Evolutionary conservation across 1,140 invertebrate genomes (phyloP), one percentile per base, ranked within the genome.

Genomic region (Danaus melanippus): DNA sequence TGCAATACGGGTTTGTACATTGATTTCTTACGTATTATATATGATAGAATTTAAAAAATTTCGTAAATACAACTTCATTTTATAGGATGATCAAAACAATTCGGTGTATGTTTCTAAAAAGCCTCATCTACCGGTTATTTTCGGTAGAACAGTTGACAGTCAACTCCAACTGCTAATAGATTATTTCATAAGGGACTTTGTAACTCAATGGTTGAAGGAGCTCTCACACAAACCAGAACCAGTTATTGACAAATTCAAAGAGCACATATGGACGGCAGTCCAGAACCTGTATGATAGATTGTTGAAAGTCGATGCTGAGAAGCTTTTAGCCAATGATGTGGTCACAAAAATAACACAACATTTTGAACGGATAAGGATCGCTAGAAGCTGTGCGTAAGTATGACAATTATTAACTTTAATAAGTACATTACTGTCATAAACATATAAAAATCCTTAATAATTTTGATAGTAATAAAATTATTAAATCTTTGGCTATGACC

Each of bases 81-180:
- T 75, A 42, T 52, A 86, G 81, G 81, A 86, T 59, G 81, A 84
- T 21, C 66, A 79, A 66, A 72, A 55, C 42, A 83, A 69, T 42
- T 81, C 79, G 80, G 70, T 75, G 39, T 65, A 69, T 51, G 40
- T 70, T 12, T 62, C 64, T 42, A 85, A 84, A 65, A 86, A 84
- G 56, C 66, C 86, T 46, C 89, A 92, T 77, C 89, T 93, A 69
- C 92, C 92, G 32, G 79, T 93, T 12, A 90, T 95, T 62, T 93
- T 94, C 83, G 93, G 92, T 44, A 89, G 94, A 62, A 93, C 93
- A 58, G 92, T 97, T 39, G 95, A 96, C 74, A 91, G 92, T 71
- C 91, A 94, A 59, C 72, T 97, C 10, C 94, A 96, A 68, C 93
- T 96, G 75, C 86, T 97, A 7, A 88, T 97, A 50, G 94, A 96